Percentiles rank a stretch among this genome's conserved stretches.
phyloP scores from a whole-genome alignment of 92 coral and sea anemone genomes.

The Porites cylindrica region DNA sequence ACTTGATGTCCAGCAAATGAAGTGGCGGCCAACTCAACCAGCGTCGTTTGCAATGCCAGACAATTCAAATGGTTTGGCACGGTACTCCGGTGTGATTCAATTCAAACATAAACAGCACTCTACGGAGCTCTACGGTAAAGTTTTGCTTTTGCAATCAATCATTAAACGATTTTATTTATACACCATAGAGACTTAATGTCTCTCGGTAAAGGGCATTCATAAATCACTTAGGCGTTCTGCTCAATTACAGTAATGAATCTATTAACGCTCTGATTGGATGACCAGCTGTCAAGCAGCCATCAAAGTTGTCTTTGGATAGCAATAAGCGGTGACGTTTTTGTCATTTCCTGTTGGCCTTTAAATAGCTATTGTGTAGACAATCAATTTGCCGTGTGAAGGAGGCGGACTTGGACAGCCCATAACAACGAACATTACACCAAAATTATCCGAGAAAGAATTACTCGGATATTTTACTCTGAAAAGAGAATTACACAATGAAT shows the following conservation, averaged over 20 bases:
- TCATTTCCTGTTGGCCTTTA: conserved; percentile 84
- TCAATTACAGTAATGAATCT: conserved; percentile 87
- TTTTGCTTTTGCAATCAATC: conserved; percentile 86
- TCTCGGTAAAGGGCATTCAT: conserved; percentile 83
- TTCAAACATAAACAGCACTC: conserved; percentile 34
- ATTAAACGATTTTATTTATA: conserved; percentile 87
- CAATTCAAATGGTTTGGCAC: conserved; percentile 5
- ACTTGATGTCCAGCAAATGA: conserved; percentile 45
- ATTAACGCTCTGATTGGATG: conserved; percentile 75
- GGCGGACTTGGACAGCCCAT: conserved; percentile 80
- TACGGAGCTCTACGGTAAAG: conserved; percentile 33
- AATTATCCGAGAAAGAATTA: conserved; percentile 88
- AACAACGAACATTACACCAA: conserved; percentile 88
- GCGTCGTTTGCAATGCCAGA: conserved; percentile 10
- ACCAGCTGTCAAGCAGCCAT: conserved; percentile 78
- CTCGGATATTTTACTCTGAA: conserved; percentile 73
- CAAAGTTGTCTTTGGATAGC: conserved; percentile 64
- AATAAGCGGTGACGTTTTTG: conserved; percentile 77
- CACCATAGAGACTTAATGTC: conserved; percentile 87
- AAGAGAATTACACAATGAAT: conserved; percentile 69
- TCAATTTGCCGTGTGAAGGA: conserved; percentile 79
- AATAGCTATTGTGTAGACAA: conserved; percentile 87
- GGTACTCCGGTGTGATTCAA: conserved; percentile 41
- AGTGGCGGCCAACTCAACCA: conserved; percentile 30
- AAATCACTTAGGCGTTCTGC: conserved; percentile 89